Percentiles rank a stretch among this genome's conserved stretches.
These are phyloP conservation scores for Henricia sp. DNA, from an alignment of 53 echinoderm and acorn worm genomes.

Conservation along the genomic window DNA sequence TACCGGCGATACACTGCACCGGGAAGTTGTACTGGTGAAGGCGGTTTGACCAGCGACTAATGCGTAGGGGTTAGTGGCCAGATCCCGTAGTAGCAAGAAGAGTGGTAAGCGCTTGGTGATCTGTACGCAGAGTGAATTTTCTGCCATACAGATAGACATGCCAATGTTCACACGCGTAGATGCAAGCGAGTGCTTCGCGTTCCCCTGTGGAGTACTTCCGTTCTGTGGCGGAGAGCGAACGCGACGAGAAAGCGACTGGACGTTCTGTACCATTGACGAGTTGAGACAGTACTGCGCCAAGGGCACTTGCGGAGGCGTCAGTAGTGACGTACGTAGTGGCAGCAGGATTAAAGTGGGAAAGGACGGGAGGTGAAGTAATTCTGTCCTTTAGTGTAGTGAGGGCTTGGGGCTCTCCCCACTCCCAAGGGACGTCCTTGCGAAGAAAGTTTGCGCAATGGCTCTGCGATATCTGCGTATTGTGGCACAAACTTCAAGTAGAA, in stretches of 20 bases:
- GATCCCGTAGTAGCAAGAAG: conserved; percentile 47
- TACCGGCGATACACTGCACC: conserved; percentile 64
- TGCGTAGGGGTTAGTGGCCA: conserved; percentile 63
- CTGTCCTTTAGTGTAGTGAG: conserved; percentile 44
- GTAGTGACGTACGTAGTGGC: conserved; percentile 52
- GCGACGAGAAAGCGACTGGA: conserved; percentile 61
- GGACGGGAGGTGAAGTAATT: conserved; percentile 51
- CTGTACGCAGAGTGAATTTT: conserved; percentile 66
- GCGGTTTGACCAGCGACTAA: conserved; percentile 60
- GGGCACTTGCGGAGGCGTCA: conserved; percentile 54
- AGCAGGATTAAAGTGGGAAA: conserved; percentile 55
- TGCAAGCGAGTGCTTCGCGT: conserved; percentile 62
- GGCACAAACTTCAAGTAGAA: conserved; percentile 63
- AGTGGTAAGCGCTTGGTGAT: conserved; percentile 67
- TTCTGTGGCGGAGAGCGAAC: conserved; percentile 54
- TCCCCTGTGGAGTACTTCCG: conserved; percentile 60
- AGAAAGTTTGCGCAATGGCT: conserved; percentile 56
- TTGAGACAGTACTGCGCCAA: conserved; percentile 65
- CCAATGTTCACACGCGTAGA: conserved; percentile 63
- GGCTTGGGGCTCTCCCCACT: conserved; percentile 11
- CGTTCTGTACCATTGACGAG: conserved; percentile 40
- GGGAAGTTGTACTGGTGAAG: conserved; percentile 56
- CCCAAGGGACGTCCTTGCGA: conserved; percentile 55
- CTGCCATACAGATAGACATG: conserved; percentile 65
- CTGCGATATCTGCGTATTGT: conserved; percentile 56